Base-by-base conservation (phyloP, 2,113 vertebrate genomes). In the Oxygymnocypris stewartii region DNA sequence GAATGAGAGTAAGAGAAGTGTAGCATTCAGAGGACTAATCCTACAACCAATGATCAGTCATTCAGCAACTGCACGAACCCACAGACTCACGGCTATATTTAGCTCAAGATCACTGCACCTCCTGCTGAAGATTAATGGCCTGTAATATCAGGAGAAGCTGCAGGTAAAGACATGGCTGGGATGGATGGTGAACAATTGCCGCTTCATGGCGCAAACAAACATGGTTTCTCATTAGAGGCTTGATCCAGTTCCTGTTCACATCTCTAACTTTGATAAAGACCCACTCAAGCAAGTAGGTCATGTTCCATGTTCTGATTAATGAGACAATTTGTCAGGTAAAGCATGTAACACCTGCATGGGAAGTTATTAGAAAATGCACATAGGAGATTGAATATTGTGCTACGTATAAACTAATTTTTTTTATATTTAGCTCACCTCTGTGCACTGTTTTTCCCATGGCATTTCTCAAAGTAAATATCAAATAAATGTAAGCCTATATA, bases 81-180 rank as follows among this genome's bases (percentile, higher is more conserved):
- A 80, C 69, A 67, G 81, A 47, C 82, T 54, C 31, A 28, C 13
- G 61, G 87, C 80, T 89, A 84, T 81, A 89, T 90, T 84, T 89
- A 88, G 85, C 83, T 61, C 20, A 80, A 89, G 51, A 49, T 61
- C 42, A 85, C 82, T 77, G 84, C 89, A 90, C 84, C 87, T 90
- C 88, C 84, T 88, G 90, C 89, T 86, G 87, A 89, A 91, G 86
- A 90, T 91, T 87, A 90, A 93, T 91, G 90, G 91, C 90, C 92
- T 87, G 85, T 44, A 87, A 0, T 2, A 49, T 51, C 88, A 91
- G 88, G 81, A 87, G 89, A 71, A 37, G 65, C 69, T 87, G 89
- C 88, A 89, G 90, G 35, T 82, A 82, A 87, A 87, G 85, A 91
- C 90, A 88, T 90, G 87, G 90, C 86, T n/a, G 65, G 65, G 87